phyloP scores from a whole-genome alignment of 2,797 vertebrate species.

The Merluccius polli region DNA sequence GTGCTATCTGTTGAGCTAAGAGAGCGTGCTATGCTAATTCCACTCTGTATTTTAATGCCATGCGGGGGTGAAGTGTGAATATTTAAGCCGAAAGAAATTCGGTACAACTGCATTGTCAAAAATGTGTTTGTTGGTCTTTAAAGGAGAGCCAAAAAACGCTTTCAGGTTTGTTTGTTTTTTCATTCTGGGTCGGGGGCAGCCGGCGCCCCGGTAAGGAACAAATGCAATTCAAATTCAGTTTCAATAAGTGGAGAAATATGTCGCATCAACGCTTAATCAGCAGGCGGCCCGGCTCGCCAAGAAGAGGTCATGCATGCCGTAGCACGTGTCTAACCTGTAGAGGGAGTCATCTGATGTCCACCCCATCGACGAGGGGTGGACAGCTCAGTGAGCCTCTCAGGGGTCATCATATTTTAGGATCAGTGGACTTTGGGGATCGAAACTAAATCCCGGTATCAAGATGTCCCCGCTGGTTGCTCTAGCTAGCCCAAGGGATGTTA shows the following conservation, averaged over 20 bases:
- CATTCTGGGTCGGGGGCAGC: not conserved
- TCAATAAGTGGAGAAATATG: not conserved
- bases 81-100: conserved; percentile 9
- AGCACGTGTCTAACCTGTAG: not conserved
- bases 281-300: not conserved
- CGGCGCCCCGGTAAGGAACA: not conserved
- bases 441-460: not conserved
- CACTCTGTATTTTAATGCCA: not conserved
- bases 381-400: too few relatives aligned
- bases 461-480: not conserved
- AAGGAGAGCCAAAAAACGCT: not conserved
- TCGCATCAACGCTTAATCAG: not conserved
- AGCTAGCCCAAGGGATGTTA: not conserved
- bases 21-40: conserved; percentile 5
- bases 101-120: too few relatives aligned
- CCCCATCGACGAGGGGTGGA: not conserved
- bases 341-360: not conserved
- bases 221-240: not conserved
- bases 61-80: conserved; percentile 1
- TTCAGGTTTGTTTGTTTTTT: not conserved
- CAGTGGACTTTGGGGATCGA: not conserved
- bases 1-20: conserved; percentile 25
- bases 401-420: not conserved
- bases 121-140: not conserved
- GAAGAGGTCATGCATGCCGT: not conserved